A percentile compares a stretch with the other conserved stretches of the same genome.
These are phyloP conservation scores for Chrysodeixis includens DNA, from an alignment of 2,888 invertebrate species.

Conservation along the genomic window DNA sequence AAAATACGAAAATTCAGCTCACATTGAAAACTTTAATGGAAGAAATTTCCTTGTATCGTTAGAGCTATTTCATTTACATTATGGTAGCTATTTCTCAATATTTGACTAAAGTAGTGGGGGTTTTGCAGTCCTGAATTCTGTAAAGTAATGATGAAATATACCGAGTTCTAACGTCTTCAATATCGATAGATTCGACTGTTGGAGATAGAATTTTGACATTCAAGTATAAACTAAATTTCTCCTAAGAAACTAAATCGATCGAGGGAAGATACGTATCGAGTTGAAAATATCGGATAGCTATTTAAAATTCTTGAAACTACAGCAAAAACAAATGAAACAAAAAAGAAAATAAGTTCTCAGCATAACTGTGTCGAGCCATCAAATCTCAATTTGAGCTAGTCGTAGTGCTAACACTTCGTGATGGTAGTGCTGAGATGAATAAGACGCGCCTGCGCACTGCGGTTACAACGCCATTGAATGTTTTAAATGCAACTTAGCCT, in stretches of 20 bases:
- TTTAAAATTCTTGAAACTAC: no score
- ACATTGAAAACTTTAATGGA: constrained; percentile 2
- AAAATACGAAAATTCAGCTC: neutral
- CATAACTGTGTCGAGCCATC: neutral
- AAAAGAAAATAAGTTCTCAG: neutral
- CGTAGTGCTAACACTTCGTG: constrained; percentile 33
- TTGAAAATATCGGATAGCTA: no score
- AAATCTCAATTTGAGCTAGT: constrained; percentile 54
- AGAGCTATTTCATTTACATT: neutral
- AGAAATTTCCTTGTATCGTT: neutral
- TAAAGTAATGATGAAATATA: neutral
- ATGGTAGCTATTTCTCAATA: neutral
- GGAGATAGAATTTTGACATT: no score
- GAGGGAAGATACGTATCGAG: no score
- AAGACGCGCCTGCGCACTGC: no score
- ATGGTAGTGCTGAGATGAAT: constrained; percentile 55
- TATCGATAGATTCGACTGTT: no score
- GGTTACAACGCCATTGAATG: constrained; percentile 76
- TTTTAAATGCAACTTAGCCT: constrained; percentile 70
- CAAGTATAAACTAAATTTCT: no score
- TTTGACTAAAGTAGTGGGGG: neutral
- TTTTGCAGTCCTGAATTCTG: neutral
- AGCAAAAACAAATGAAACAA: neutral
- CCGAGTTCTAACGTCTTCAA: no score
- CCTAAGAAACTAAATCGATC: no score